Base-by-base conservation (phyloP, 2,888 invertebrate genomes). In the Pollenia amentaria region DNA sequence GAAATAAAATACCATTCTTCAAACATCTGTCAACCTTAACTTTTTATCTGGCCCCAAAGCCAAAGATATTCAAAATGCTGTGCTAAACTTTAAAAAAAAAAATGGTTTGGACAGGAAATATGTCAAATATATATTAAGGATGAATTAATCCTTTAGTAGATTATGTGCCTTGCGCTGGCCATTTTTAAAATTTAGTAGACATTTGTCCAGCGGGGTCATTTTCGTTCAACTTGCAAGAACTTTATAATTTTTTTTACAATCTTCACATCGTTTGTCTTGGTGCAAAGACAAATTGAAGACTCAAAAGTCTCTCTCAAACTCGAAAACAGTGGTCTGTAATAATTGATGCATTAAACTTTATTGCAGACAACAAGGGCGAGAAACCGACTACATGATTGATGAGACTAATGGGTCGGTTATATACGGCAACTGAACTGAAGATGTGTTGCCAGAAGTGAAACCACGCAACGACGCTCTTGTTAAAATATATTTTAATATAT, bases 211-310 rank as follows among this genome's bases (percentile, higher is more conserved):
- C 65, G 6, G 65, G 46, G 46, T 67, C 46, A 29, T 46, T 62
- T 44, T 65, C 46, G 46, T 18, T 40, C 16, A 42, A 40, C 16
- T 53, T 53, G 18, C 65, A 67, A 67, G 65, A 67, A 29, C 29
- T 60, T 67, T 67, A 46, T 16, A 46, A 67, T 67, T 67, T 67
- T 46, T 67, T 67, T 46, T n/a, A n/a, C n/a, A n/a, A n/a, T n/a
- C n/a, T n/a, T n/a, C n/a, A n/a, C n/a, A n/a, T n/a, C n/a, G n/a
- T n/a, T n/a, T n/a, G n/a, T n/a, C n/a, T n/a, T n/a, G n/a, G n/a
- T n/a, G n/a, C n/a, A n/a, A n/a, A n/a, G n/a, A 67, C 65, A 67
- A 67, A 38, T 38, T 14, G n/a, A 53, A 51, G 69, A n/a, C 48
- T 48, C 12, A 48, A 48, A 48, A 48, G 4, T 14, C 46, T 67